These are phyloP conservation scores for Malurus elegans DNA, from an alignment of 2,113 vertebrate genomes.

Conservation along the genomic window DNA sequence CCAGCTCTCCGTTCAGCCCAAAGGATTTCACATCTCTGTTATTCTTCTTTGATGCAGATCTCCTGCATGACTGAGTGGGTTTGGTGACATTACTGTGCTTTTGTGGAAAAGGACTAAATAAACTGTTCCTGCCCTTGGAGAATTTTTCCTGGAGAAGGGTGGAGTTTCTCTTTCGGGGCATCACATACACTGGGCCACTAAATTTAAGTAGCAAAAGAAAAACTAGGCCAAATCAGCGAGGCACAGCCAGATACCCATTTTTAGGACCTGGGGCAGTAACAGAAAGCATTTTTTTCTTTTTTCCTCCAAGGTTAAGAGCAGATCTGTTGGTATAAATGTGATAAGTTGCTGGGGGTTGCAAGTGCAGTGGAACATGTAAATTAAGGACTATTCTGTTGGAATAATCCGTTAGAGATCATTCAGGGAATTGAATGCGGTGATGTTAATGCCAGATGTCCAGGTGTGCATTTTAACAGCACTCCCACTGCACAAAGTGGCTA, in stretches of 20 bases:
- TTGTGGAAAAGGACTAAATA: neutral
- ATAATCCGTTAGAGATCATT: neutral
- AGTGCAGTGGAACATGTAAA: neutral
- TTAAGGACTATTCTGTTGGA: neutral
- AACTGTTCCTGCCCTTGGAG: neutral
- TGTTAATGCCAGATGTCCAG: neutral
- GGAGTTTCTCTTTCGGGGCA: neutral
- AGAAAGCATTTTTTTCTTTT: neutral
- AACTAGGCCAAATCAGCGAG: constrained; percentile 7
- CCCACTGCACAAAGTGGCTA: neutral
- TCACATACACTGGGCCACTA: neutral
- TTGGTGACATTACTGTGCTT: neutral
- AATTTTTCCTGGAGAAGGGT: neutral
- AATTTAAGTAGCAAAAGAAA: neutral
- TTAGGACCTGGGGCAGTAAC: neutral
- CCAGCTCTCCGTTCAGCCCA: neutral
- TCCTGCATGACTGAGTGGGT: neutral
- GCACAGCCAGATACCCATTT: neutral
- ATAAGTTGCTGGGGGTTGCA: neutral
- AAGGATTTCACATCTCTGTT: neutral
- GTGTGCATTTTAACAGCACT: neutral
- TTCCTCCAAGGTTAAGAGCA: neutral
- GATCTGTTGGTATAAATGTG: neutral
- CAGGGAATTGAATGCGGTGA: neutral
- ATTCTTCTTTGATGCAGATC: neutral